These are phyloP conservation scores for Notoglanidium macrostoma DNA, from an alignment of 2,797 vertebrate genomes.

Conservation along the genomic window DNA sequence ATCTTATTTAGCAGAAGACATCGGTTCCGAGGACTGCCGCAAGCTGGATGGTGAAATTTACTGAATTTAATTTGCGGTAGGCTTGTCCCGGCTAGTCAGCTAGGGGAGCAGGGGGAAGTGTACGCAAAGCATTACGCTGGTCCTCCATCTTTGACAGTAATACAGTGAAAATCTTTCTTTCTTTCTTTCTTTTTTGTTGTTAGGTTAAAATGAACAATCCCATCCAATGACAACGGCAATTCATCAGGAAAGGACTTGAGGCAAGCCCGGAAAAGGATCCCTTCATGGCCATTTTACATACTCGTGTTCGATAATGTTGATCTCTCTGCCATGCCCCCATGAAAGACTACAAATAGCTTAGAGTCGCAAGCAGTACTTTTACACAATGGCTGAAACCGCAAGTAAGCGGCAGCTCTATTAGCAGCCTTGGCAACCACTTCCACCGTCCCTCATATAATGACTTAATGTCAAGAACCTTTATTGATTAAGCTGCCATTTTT, in stretches of 20 bases:
- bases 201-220: not conserved
- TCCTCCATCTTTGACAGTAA: not conserved
- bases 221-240: not conserved
- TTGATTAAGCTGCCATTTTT: slow-evolving; percentile 25
- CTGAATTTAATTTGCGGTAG: slow-evolving; percentile 70
- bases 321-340: slow-evolving; percentile 14
- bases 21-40: slow-evolving; percentile 53
- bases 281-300: slow-evolving; percentile 23
- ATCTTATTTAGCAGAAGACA: slow-evolving; percentile 43
- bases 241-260: not conserved
- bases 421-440: slow-evolving; percentile 31
- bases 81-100: slow-evolving; percentile 10
- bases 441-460: slow-evolving; percentile 10
- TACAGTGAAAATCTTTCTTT: not conserved
- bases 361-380: not conserved
- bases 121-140: not conserved
- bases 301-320: not conserved
- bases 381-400: slow-evolving; percentile 12
- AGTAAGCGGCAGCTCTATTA: slow-evolving; percentile 19
- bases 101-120: not conserved
- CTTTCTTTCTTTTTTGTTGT: not conserved
- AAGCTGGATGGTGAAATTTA: slow-evolving; percentile 60
- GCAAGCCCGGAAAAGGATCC: not conserved
- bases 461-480: slow-evolving; percentile 20
- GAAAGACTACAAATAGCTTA: slow-evolving; percentile 26